Evolutionary conservation across 2,113 vertebrate species (phyloP).

Genomic region (Synodontis membranacea): DNA sequence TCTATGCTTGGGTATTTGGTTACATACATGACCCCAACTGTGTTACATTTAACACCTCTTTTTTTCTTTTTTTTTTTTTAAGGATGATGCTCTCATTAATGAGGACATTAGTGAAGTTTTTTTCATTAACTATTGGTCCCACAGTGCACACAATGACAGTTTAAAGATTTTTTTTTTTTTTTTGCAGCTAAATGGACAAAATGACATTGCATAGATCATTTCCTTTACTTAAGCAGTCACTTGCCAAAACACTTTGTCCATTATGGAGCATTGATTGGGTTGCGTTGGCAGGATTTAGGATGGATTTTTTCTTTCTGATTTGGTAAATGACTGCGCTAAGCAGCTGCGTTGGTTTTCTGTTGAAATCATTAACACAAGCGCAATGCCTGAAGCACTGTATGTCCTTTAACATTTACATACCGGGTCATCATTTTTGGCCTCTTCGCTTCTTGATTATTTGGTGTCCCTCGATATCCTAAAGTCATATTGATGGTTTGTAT

Average conservation of each 20-base stretch:
- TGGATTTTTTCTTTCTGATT: conserved; percentile 42
- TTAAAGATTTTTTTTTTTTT: conserved; percentile 16
- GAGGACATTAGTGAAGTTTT: neutral
- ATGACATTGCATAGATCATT: conserved; percentile 33
- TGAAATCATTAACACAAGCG: conserved; percentile 76
- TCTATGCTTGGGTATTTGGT: no score
- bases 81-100: neutral
- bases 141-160: neutral
- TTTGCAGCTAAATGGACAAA: conserved; percentile 5
- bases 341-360: conserved; percentile 71
- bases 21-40: neutral
- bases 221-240: conserved; percentile 38
- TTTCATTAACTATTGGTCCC: neutral
- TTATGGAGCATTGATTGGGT: conserved; percentile 53
- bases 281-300: conserved; percentile 49
- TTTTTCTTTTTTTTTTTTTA: neutral
- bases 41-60: neutral
- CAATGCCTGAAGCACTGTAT: conserved; percentile 76
- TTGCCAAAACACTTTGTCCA: conserved; percentile 51
- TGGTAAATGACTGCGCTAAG: conserved; percentile 54
- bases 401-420: conserved; percentile 87
- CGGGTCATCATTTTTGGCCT: conserved; percentile 81
- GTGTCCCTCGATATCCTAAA: conserved; percentile 58
- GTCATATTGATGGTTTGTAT: conserved; percentile 19
- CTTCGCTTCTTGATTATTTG: conserved; percentile 72